Conservation (phyloP, 2,888 invertebrate genomes). For the Aquatica leii region DNA sequence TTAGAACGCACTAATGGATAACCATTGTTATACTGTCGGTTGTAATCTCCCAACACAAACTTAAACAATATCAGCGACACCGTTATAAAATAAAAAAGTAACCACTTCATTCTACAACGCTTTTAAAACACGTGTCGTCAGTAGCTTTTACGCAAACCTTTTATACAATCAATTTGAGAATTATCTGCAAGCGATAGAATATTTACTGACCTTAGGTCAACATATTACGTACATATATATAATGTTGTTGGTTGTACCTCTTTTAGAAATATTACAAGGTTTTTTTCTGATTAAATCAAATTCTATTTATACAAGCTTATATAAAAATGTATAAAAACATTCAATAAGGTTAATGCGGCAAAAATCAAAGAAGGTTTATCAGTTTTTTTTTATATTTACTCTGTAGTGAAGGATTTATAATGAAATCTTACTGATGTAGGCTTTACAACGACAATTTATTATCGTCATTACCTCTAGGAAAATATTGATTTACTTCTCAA, state of each 20-base stretch:
- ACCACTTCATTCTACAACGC: background rate
- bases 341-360: background rate
- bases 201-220: slow-evolving; percentile 18
- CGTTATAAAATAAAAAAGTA: background rate
- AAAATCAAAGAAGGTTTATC: no score
- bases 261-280: background rate
- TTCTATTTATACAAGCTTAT: no score
- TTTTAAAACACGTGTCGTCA: background rate
- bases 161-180: background rate
- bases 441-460: no score
- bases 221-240: slow-evolving; percentile 7
- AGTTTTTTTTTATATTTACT: no score
- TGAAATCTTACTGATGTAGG: background rate
- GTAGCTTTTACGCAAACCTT: background rate
- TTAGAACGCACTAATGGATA: background rate
- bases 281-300: no score
- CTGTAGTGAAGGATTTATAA: no score
- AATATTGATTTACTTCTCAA: no score
- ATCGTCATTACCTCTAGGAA: no score
- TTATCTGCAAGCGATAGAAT: background rate
- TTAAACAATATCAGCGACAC: background rate
- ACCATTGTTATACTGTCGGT: background rate
- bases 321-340: background rate
- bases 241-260: slow-evolving; percentile 3
- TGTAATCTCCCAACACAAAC: background rate